Evolutionary conservation across 2,113 vertebrate genomes (phyloP).

Genomic region (Syrrhaptes paradoxus): DNA sequence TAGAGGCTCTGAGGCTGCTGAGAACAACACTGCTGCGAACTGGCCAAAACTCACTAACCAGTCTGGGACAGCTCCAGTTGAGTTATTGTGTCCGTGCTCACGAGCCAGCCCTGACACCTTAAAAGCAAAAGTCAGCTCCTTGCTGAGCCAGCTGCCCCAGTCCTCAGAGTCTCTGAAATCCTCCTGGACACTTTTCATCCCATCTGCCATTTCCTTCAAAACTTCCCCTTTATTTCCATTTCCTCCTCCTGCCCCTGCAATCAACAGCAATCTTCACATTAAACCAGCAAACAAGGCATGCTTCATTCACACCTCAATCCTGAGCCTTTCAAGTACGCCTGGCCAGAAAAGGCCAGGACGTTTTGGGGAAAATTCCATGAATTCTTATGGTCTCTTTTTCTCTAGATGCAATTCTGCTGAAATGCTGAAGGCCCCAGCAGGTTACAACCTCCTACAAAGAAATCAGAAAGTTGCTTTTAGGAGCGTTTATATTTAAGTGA

Average conservation of each 20-base stretch:
- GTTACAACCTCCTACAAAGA: slow-evolving; percentile 20
- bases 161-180: not conserved
- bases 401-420: not conserved
- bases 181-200: not conserved
- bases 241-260: not conserved
- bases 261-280: not conserved
- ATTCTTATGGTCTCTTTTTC: slow-evolving; percentile 4
- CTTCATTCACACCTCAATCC: not conserved
- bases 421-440: slow-evolving; percentile 25
- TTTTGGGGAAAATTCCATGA: slow-evolving; percentile 16
- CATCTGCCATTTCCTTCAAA: not conserved
- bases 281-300: not conserved
- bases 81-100: fast-evolving
- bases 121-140: not conserved
- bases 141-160: not conserved
- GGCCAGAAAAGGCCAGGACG: not conserved
- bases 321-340: not conserved
- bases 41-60: not conserved
- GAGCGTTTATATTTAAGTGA: slow-evolving; percentile 39
- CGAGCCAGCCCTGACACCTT: not conserved
- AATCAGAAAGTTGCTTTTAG: slow-evolving; percentile 32
- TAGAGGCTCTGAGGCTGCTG: not conserved
- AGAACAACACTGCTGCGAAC: not conserved
- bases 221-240: not conserved
- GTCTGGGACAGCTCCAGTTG: not conserved